Percentiles rank a stretch among this genome's conserved stretches.
Conservation (phyloP, 2,888 invertebrate species). For the Thyatira batis region DNA sequence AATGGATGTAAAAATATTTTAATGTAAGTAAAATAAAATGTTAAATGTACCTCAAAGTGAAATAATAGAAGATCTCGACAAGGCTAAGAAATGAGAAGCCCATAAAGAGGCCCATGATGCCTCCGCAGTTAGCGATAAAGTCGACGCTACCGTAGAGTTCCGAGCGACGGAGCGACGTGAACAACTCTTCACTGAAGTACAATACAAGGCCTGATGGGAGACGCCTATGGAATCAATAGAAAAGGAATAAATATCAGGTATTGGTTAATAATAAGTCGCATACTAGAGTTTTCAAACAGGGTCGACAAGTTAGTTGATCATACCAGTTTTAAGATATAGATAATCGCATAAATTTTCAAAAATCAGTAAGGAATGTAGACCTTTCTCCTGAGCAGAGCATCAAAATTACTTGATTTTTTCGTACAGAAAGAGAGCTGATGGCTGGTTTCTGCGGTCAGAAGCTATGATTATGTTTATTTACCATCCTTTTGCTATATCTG, state of each 20-base stretch:
- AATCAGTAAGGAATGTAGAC: no score
- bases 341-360: no score
- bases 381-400: no score
- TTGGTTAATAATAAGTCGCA: neutral
- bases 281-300: no score
- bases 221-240: constrained; percentile 2
- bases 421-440: no score
- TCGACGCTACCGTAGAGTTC: constrained; percentile 78
- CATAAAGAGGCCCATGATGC: constrained; percentile 78
- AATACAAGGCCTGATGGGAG: constrained; percentile 50
- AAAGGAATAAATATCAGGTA: neutral
- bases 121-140: constrained; percentile 80
- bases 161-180: constrained; percentile 76
- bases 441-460: no score
- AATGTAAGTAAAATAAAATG: no score
- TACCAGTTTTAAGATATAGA: no score
- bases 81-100: constrained; percentile 80
- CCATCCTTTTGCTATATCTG: constrained; percentile 40
- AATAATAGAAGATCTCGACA: constrained; percentile 77
- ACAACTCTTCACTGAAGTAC: constrained; percentile 77
- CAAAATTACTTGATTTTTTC: no score
- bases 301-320: no score
- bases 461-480: constrained; percentile 17
- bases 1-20: constrained; percentile 2
- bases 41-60: constrained; percentile 58